Conservation (phyloP, 1,140 invertebrate genomes). For the Portunus trituberculatus region DNA sequence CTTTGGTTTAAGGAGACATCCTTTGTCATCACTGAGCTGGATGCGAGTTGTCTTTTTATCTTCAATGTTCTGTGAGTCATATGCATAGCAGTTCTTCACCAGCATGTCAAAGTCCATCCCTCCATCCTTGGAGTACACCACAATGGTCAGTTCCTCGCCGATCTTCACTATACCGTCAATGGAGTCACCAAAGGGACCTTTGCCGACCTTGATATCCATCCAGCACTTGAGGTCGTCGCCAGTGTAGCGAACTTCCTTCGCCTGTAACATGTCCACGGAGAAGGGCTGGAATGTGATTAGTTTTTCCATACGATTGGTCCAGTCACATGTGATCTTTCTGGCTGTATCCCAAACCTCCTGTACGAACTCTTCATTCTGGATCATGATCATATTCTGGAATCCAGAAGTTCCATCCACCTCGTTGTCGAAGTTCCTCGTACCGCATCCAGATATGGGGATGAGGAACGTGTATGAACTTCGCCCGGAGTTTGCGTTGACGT, state of each 20-base stretch:
- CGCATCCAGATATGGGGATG: slow-evolving; percentile 85
- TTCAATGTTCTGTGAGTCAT: slow-evolving; percentile 81
- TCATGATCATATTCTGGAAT: slow-evolving; percentile 77
- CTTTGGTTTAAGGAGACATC: slow-evolving; percentile 91
- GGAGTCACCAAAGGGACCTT: slow-evolving; percentile 88
- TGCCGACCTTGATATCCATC: slow-evolving; percentile 89
- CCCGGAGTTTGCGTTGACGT: slow-evolving; percentile 74
- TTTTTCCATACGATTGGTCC: slow-evolving; percentile 80
- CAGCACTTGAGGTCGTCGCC: slow-evolving; percentile 86
- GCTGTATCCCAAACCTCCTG: slow-evolving; percentile 84
- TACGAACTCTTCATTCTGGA: slow-evolving; percentile 77
- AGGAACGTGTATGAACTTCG: slow-evolving; percentile 80
- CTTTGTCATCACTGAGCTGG: slow-evolving; percentile 80
- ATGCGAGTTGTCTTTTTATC: slow-evolving; percentile 79
- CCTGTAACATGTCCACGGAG: slow-evolving; percentile 87
- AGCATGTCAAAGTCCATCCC: slow-evolving; percentile 85
- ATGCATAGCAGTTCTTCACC: slow-evolving; percentile 88
- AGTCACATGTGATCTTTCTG: slow-evolving; percentile 84
- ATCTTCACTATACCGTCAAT: slow-evolving; percentile 86
- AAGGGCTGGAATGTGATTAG: slow-evolving; percentile 86
- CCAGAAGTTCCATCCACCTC: slow-evolving; percentile 82
- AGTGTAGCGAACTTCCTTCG: slow-evolving; percentile 85
- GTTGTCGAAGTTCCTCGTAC: slow-evolving; percentile 82
- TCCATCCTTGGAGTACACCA: slow-evolving; percentile 86
- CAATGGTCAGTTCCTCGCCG: slow-evolving; percentile 86